Percentiles rank a stretch among this genome's conserved stretches.
Conservation (phyloP, 2,888 invertebrate genomes). For the Himalopsyche anomala region DNA sequence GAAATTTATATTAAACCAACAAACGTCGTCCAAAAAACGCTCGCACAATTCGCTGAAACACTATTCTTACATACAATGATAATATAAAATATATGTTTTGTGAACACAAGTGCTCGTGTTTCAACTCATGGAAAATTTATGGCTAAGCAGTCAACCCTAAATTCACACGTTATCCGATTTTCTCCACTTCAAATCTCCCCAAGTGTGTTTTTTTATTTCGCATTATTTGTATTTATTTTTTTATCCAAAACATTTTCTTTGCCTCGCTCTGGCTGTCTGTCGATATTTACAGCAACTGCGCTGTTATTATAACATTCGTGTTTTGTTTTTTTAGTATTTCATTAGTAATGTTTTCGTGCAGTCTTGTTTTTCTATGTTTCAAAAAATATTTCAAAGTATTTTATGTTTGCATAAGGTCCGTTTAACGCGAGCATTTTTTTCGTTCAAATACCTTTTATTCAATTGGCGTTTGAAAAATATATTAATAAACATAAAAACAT, state of each 20-base stretch:
- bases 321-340: not conserved
- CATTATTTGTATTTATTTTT: slow-evolving; percentile 9
- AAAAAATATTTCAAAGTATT: not conserved
- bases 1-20: too few species aligned
- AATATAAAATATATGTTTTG: not conserved
- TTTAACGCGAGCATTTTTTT: too few species aligned
- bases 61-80: too few species aligned
- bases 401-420: not conserved
- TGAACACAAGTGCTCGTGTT: not conserved
- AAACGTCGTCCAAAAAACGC: too few species aligned
- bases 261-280: not conserved
- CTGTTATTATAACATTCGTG: not conserved
- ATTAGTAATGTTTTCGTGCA: slow-evolving; percentile 14
- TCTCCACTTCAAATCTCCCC: slow-evolving; percentile 31
- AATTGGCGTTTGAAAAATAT: too few species aligned
- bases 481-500: too few species aligned
- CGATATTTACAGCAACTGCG: not conserved
- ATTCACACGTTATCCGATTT: slow-evolving; percentile 27
- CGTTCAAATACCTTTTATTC: too few species aligned
- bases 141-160: slow-evolving; percentile 24
- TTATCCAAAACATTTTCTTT: slow-evolving; percentile 11
- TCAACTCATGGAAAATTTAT: slow-evolving; percentile 22
- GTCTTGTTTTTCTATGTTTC: not conserved
- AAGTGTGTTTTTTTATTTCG: slow-evolving; percentile 9
- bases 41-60: too few species aligned